Percentiles rank a stretch among this genome's conserved stretches.
phyloP scores from a whole-genome alignment of 2,797 vertebrate species.

The Paedocypris micromegethes region DNA sequence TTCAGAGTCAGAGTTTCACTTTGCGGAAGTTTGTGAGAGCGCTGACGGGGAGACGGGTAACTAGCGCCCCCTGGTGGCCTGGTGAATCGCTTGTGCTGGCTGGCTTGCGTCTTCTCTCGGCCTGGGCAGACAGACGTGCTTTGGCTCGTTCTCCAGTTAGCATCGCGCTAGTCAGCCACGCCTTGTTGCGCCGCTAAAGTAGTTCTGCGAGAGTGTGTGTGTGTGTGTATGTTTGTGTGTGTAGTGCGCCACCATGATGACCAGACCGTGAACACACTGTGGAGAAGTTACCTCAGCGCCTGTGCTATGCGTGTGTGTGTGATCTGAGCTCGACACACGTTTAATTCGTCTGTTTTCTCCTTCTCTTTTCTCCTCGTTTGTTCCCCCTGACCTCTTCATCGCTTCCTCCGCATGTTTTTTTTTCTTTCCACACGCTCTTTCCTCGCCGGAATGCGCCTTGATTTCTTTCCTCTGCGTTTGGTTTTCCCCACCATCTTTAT shows the following conservation, averaged over 20 bases:
- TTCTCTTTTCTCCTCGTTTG: background rate
- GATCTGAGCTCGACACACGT: conserved; percentile 1
- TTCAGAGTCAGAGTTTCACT: conserved; percentile 51
- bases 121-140: too few species aligned
- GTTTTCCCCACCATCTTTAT: background rate
- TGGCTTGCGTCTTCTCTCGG: too few species aligned
- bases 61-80: background rate
- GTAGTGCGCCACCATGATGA: too few species aligned
- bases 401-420: background rate
- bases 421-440: background rate
- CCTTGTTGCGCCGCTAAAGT: too few species aligned
- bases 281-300: background rate
- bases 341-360: background rate
- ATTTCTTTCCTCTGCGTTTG: background rate
- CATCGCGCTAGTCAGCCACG: too few species aligned
- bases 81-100: too few species aligned
- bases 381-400: background rate
- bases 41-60: conserved; percentile 47
- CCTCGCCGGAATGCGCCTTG: background rate
- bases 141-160: too few species aligned
- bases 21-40: conserved; percentile 39
- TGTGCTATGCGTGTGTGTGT: conserved; percentile 1
- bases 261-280: too few species aligned
- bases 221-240: too few species aligned
- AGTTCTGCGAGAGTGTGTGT: too few species aligned